Conservation (phyloP, 2,888 invertebrate genomes). For the Melanostoma scalare region DNA sequence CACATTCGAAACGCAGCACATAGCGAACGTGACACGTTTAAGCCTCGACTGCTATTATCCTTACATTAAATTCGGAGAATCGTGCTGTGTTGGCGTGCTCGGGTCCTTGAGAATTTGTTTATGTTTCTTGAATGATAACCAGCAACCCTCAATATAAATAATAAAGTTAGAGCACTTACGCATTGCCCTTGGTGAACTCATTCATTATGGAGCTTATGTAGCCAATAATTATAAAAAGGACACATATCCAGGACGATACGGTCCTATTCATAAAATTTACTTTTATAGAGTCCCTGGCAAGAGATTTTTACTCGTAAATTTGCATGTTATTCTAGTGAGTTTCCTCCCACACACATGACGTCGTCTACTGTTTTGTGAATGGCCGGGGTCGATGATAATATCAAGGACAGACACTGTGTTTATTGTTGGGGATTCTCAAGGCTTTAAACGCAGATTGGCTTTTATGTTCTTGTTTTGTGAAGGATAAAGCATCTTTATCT, state of each 20-base stretch:
- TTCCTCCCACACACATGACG: conserved; percentile 37
- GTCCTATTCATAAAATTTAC: conserved; percentile 49
- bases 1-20: conserved; percentile 1
- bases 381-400: conserved; percentile 1
- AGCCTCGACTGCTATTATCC: conserved; percentile 57
- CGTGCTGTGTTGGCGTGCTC: conserved; percentile 2
- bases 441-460: too few species aligned
- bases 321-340: conserved; percentile 60
- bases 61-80: conserved; percentile 54
- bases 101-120: conserved; percentile 31
- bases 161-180: conserved; percentile 59
- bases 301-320: conserved; percentile 47
- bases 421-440: too few species aligned
- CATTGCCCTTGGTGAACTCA: conserved; percentile 60
- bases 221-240: conserved; percentile 66
- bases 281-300: conserved; percentile 44
- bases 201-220: conserved; percentile 66
- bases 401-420: neutral
- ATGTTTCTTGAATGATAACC: neutral
- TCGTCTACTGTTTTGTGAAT: conserved; percentile 7
- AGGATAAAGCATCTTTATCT: too few species aligned
- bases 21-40: conserved; percentile 48
- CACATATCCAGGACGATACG: conserved; percentile 13
- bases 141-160: conserved; percentile 52
- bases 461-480: too few species aligned